Base-by-base conservation (phyloP, 2,888 invertebrate species). In the Drosophila paranaensis region DNA sequence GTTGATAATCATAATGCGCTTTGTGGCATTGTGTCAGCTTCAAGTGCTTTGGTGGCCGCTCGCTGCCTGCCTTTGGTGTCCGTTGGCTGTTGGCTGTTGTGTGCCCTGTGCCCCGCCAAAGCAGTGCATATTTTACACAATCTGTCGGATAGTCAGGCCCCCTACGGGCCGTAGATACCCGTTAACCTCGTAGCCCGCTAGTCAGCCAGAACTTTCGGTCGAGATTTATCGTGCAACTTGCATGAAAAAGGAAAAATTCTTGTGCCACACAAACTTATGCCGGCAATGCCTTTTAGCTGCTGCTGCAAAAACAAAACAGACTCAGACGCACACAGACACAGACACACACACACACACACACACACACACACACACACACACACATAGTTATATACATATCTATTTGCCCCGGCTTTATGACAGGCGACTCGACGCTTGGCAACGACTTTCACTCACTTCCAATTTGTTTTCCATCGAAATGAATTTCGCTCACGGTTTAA, bases 1-100 rank as follows among this genome's bases (percentile, higher is more conserved):
- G 75, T 76, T 80, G 84, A 89, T 88, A 74, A 83, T 73, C 89
- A 77, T 87, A 87, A 89, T 87, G 84, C 87, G 77, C 77, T 85
- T 84, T 89, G 79, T 81, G 84, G 74, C 82, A 53, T 81, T 86
- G 72, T 82, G 81, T 74, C 77, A 66, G 81, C 71, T 66, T 74
- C 75, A 76, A 79, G 75, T 74, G 72, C 60, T 68, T 63, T 61
- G 80, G 77, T 69, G 57, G 35, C 42, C 50, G 43, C 67, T 71
- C 50, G 43, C 67, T 71, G 68, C 57, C 39, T 71, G 73, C 20
- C 51, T 51, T 45, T 51, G 53, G 48, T 54, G 70, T 10, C 35
- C 58, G 73, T 55, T 74, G 74, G 51, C 53, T 61, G 73, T 55
- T 74, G 74, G 51, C 53, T 14, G 51, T 37, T 25, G 51, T 54